Conservation (phyloP, 2,797 vertebrate species). For the Poecile montanus region DNA sequence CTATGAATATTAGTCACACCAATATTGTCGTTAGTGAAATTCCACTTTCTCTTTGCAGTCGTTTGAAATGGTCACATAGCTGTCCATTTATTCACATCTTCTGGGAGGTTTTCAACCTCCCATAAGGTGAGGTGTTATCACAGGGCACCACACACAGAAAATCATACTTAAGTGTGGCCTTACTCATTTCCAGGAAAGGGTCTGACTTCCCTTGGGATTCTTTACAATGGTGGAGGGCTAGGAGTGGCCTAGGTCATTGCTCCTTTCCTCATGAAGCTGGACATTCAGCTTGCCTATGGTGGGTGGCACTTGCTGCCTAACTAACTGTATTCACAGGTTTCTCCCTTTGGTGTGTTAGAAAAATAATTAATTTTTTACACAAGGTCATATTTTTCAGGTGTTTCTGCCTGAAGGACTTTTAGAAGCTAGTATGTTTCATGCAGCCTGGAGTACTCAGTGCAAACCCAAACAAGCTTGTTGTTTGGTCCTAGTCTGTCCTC, state of each 20-base stretch:
- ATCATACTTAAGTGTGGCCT: background rate
- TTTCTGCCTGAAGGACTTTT: background rate
- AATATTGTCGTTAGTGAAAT: background rate
- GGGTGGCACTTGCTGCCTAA: background rate
- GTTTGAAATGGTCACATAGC: background rate
- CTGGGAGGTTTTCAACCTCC: background rate
- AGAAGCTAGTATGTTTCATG: background rate
- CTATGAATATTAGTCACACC: background rate
- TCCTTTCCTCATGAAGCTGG: background rate
- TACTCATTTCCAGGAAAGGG: background rate
- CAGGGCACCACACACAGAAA: background rate
- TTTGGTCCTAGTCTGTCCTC: background rate
- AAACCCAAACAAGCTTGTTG: background rate
- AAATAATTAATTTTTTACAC: background rate
- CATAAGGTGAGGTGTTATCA: background rate
- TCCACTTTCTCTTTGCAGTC: background rate
- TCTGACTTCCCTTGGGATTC: background rate
- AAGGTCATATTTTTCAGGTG: background rate
- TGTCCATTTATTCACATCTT: background rate
- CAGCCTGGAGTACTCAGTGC: background rate
- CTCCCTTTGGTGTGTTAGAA: background rate
- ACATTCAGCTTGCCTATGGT: background rate
- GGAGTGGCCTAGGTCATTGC: background rate
- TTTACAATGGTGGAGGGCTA: background rate
- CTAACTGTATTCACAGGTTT: background rate